These are phyloP conservation scores for Pseudochirops cupreus DNA, from an alignment of 2,797 vertebrate species.

Conservation along the genomic window DNA sequence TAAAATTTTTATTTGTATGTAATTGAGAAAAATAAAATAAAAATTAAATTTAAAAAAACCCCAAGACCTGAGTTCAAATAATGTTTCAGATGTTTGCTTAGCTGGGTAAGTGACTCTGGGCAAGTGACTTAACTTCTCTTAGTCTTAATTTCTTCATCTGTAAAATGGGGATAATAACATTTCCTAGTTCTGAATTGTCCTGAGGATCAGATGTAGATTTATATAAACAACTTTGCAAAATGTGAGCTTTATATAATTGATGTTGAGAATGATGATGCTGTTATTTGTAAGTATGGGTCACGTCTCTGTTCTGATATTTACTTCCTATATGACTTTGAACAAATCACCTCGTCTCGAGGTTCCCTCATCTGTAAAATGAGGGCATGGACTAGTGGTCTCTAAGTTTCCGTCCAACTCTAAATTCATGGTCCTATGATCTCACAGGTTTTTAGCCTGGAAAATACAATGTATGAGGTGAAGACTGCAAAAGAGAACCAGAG, in stretches of 20 bases:
- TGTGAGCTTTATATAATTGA: not conserved
- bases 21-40: no score
- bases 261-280: not conserved
- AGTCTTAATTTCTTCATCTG: not conserved
- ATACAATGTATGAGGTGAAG: not conserved
- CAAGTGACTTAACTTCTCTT: not conserved
- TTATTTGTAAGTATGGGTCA: not conserved
- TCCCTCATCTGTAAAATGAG: not conserved
- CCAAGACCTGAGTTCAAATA: not conserved
- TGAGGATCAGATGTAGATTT: not conserved
- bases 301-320: not conserved
- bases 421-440: not conserved
- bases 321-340: no score
- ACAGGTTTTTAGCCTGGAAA: not conserved
- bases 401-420: not conserved
- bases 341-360: no score
- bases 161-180: not conserved
- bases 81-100: not conserved
- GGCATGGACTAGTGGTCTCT: not conserved
- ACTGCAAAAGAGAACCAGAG: not conserved
- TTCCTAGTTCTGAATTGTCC: not conserved
- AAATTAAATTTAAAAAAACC: no score
- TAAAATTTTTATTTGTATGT: no score
- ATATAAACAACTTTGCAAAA: not conserved
- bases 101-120: not conserved